Conservation (phyloP, 2,888 invertebrate species). For the Oscheius sp. region DNA sequence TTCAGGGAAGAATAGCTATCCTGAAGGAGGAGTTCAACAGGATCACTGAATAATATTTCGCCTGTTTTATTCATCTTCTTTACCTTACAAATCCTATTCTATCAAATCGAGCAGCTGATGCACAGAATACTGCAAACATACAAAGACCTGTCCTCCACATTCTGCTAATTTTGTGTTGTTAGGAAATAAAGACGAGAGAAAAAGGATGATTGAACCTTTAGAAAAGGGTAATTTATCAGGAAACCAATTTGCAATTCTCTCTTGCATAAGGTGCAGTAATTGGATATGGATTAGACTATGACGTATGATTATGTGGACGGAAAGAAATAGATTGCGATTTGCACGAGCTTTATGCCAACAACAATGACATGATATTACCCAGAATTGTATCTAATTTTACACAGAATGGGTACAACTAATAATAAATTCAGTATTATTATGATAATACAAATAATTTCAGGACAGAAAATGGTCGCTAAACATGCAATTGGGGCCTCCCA, state of each 20-base stretch:
- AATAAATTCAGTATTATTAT: too few relatives aligned
- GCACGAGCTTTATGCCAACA: neutral
- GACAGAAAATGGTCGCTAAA: too few relatives aligned
- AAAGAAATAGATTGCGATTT: neutral
- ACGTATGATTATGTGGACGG: neutral
- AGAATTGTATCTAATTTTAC: neutral
- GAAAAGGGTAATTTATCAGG: too few relatives aligned
- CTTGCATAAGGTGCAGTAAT: neutral
- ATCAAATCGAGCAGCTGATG: slow-evolving; percentile 23
- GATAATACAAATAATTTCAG: too few relatives aligned
- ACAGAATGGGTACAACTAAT: too few relatives aligned
- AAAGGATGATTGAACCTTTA: slow-evolving; percentile 11
- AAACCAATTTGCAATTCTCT: too few relatives aligned
- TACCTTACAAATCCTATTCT: slow-evolving; percentile 31
- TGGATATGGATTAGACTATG: neutral
- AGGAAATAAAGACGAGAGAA: neutral
- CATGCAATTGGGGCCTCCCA: too few relatives aligned
- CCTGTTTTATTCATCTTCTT: neutral
- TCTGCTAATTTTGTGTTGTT: neutral
- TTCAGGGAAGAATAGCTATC: slow-evolving; percentile 58
- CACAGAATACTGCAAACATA: slow-evolving; percentile 5
- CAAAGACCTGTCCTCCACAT: slow-evolving; percentile 31
- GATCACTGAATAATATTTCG: slow-evolving; percentile 40
- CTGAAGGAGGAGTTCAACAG: slow-evolving; percentile 49
- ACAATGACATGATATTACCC: neutral